Evolutionary conservation across 1,140 invertebrate species (phyloP).

Genomic region (Drosophila leontia): DNA sequence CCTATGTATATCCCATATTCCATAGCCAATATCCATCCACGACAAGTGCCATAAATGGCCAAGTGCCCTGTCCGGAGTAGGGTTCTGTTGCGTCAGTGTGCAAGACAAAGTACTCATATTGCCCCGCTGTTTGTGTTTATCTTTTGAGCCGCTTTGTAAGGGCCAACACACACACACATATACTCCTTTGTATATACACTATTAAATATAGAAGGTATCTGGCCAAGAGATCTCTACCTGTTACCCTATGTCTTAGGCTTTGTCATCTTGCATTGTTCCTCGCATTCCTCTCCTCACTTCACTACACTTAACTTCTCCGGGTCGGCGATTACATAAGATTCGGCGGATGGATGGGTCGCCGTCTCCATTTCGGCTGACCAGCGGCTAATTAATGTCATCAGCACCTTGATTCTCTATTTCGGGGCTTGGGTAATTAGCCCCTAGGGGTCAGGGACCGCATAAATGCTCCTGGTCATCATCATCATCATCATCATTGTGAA

Average conservation of each 20-base stretch:
- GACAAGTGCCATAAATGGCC: conserved; percentile 80
- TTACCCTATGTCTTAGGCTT: conserved; percentile 37
- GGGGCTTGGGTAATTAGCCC: conserved; percentile 72
- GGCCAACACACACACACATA: conserved; percentile 23
- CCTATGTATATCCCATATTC: conserved; percentile 26
- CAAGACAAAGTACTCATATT: conserved; percentile 32
- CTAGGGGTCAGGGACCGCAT: conserved; percentile 67
- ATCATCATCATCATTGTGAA: conserved; percentile 49
- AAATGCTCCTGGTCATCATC: conserved; percentile 78
- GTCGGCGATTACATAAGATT: conserved; percentile 52
- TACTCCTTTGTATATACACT: background rate
- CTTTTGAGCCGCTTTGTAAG: conserved; percentile 49
- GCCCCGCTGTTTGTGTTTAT: conserved; percentile 52
- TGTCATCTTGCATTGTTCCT: conserved; percentile 62
- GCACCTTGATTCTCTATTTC: conserved; percentile 62
- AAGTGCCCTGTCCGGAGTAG: conserved; percentile 36
- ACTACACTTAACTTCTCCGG: conserved; percentile 13
- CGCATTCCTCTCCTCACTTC: conserved; percentile 17
- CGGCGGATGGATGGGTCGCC: conserved; percentile 10
- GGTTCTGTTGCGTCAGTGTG: conserved; percentile 32
- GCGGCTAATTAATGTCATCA: conserved; percentile 80
- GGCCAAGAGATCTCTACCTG: conserved; percentile 61
- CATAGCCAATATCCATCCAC: conserved; percentile 48
- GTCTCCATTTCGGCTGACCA: conserved; percentile 45
- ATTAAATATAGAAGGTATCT: conserved; percentile 3